Conservation (phyloP, 2,797 vertebrate species). For the Parauchenoglanis punctatus region DNA sequence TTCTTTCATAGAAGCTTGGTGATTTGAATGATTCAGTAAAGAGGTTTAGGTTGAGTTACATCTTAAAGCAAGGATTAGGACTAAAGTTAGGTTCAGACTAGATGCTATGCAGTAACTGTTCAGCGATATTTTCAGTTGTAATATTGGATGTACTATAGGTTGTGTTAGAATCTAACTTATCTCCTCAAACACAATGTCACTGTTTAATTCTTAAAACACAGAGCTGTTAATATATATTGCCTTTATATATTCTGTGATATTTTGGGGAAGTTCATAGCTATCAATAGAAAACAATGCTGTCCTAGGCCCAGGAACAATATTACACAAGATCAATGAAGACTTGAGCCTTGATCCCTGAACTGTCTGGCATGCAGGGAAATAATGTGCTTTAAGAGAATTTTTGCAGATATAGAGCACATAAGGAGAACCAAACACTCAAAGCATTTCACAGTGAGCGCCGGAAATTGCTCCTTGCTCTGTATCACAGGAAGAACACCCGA, state of each 20-base stretch:
- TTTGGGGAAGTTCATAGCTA: background rate
- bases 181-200: background rate
- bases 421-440: background rate
- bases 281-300: background rate
- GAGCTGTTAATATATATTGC: background rate
- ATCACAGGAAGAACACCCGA: background rate
- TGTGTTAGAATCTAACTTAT: background rate
- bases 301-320: slow-evolving; percentile 6
- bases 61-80: background rate
- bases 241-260: background rate
- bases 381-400: slow-evolving; percentile 8
- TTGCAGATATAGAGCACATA: background rate
- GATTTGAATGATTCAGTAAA: background rate
- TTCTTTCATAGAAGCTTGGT: background rate
- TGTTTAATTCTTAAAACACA: background rate
- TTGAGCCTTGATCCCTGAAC: background rate
- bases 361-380: slow-evolving; percentile 30
- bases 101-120: background rate
- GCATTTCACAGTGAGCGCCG: background rate
- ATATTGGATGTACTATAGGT: background rate
- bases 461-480: background rate
- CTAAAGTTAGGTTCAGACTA: background rate
- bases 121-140: background rate
- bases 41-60: background rate
- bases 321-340: slow-evolving; percentile 5